These are phyloP conservation scores for Ecliptopera silaceata DNA, from an alignment of 2,888 invertebrate genomes.

Conservation along the genomic window DNA sequence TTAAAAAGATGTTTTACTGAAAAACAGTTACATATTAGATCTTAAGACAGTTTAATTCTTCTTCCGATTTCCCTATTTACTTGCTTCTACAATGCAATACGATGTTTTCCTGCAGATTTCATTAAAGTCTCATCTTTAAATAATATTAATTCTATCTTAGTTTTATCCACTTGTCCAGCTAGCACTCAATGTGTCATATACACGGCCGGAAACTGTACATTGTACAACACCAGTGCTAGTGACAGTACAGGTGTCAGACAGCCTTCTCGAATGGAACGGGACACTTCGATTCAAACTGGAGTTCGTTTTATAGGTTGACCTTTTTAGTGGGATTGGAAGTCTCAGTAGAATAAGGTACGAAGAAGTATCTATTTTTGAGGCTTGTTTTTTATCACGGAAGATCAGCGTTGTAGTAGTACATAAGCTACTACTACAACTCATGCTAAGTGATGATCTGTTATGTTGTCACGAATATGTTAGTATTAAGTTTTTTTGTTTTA, in stretches of 20 bases:
- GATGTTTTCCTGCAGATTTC: too few relatives aligned
- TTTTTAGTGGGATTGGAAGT: conserved; percentile 32
- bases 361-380: not conserved
- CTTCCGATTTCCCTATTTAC: conserved; percentile 7
- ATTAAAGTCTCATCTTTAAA: too few relatives aligned
- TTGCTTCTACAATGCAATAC: not conserved
- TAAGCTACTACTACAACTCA: too few relatives aligned
- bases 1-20: not conserved
- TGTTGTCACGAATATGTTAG: too few relatives aligned
- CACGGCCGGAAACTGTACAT: not conserved
- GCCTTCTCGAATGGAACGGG: conserved; percentile 39
- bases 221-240: conserved; percentile 12
- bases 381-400: too few relatives aligned
- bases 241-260: conserved; percentile 58
- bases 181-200: too few relatives aligned
- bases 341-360: not conserved
- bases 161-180: too few relatives aligned
- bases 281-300: conserved; percentile 31
- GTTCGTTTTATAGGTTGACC: conserved; percentile 50
- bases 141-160: too few relatives aligned
- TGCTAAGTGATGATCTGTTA: too few relatives aligned
- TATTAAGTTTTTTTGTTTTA: too few relatives aligned
- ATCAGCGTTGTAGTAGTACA: too few relatives aligned
- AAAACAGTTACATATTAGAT: not conserved
- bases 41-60: conserved; percentile 7